Evolutionary conservation across 2,113 vertebrate species (phyloP).

Genomic region (Gymnogyps californianus): DNA sequence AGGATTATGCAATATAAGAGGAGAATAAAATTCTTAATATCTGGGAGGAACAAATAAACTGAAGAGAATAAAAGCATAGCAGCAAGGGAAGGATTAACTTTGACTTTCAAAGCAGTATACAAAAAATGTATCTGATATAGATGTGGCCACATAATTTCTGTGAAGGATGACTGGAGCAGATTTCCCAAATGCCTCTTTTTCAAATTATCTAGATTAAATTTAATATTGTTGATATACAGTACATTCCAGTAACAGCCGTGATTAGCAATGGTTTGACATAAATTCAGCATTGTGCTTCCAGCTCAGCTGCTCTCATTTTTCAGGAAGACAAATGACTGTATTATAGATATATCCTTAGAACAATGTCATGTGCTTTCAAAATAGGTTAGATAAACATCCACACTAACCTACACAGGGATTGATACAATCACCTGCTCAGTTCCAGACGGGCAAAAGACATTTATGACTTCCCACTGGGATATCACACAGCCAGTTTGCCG

Average conservation of each 20-base stretch:
- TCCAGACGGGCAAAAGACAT: not conserved
- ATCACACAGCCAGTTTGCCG: not conserved
- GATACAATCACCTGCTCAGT: not conserved
- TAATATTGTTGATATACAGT: not conserved
- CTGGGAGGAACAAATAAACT: not conserved
- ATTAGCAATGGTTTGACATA: not conserved
- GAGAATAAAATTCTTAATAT: not conserved
- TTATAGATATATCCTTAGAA: not conserved
- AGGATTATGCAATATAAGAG: not conserved
- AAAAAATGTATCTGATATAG: not conserved
- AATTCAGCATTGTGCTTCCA: conserved; percentile 3
- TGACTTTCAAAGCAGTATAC: not conserved
- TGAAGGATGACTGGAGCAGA: not conserved
- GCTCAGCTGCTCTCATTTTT: not conserved
- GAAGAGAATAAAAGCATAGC: not conserved
- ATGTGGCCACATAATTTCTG: not conserved
- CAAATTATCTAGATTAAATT: conserved; percentile 29
- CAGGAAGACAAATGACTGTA: not conserved
- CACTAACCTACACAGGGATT: not conserved
- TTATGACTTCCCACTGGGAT: not conserved
- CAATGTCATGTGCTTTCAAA: not conserved
- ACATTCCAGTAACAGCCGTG: not conserved
- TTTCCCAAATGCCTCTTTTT: not conserved
- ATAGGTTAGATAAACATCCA: not conserved
- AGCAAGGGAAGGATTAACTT: not conserved